Conservation (phyloP, 2,113 vertebrate genomes). For the Porphyrio hochstetteri region DNA sequence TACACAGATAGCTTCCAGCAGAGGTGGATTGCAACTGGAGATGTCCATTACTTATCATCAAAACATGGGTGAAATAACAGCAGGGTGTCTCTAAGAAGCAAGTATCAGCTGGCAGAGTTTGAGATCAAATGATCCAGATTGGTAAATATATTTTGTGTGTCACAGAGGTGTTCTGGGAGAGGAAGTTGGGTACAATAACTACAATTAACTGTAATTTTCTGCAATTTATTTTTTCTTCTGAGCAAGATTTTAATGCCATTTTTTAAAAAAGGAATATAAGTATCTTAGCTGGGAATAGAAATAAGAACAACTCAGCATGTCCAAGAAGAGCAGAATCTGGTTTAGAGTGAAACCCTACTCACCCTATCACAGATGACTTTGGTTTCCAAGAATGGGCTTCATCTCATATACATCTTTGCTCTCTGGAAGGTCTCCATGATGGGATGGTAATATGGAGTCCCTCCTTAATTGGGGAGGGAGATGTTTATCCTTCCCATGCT, state of each 20-base stretch:
- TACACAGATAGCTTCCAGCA: background rate
- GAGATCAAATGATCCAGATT: background rate
- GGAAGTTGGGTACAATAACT: background rate
- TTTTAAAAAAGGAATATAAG: background rate
- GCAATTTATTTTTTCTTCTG: background rate
- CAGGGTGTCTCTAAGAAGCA: background rate
- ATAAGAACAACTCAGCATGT: background rate
- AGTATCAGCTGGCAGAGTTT: background rate
- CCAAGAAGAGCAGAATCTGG: background rate
- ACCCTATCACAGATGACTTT: background rate
- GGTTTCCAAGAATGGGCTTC: background rate
- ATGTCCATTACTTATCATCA: background rate
- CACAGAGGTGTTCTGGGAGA: background rate
- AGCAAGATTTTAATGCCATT: background rate
- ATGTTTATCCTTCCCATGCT: background rate
- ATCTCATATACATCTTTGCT: background rate
- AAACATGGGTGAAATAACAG: background rate
- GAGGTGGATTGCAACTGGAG: background rate
- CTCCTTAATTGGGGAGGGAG: background rate
- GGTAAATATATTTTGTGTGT: background rate
- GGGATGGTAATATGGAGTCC: background rate
- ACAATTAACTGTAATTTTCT: background rate
- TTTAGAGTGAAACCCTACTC: background rate
- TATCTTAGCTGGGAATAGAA: background rate
- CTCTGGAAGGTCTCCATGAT: background rate